Evolutionary conservation across 2,113 vertebrate species (phyloP).

Genomic region (Macquaria ambigua): DNA sequence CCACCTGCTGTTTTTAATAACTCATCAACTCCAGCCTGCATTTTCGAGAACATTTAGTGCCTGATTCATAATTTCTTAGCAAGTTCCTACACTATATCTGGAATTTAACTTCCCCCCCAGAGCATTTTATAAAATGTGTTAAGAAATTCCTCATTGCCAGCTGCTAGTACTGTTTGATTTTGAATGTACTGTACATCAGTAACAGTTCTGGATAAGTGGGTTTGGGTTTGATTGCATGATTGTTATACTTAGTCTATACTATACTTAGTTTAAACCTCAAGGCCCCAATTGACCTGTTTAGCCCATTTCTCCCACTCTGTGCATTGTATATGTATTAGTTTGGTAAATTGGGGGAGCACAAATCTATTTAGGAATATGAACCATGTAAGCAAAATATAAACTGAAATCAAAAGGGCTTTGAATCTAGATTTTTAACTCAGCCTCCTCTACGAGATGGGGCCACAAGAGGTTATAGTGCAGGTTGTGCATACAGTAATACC

Average conservation of each 20-base stretch:
- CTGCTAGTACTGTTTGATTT: neutral
- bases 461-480: neutral
- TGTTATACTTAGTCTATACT: too few relatives aligned
- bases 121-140: neutral
- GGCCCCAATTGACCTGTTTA: neutral
- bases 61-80: neutral
- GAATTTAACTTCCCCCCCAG: neutral
- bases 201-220: too few relatives aligned
- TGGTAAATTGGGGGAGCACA: neutral
- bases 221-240: too few relatives aligned
- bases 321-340: neutral
- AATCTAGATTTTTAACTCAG: neutral
- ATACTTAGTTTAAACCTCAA: too few relatives aligned
- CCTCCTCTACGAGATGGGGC: neutral
- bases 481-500: neutral
- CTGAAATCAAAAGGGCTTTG: neutral
- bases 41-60: neutral
- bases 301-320: neutral
- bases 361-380: neutral
- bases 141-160: neutral
- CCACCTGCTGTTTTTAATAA: conserved; percentile 1
- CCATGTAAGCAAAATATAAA: neutral
- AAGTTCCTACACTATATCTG: neutral
- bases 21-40: neutral
- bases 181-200: neutral